Base-by-base conservation (phyloP, 37 sponge, comb jelly and placozoan genomes). In the Dysidea cf. avara region DNA sequence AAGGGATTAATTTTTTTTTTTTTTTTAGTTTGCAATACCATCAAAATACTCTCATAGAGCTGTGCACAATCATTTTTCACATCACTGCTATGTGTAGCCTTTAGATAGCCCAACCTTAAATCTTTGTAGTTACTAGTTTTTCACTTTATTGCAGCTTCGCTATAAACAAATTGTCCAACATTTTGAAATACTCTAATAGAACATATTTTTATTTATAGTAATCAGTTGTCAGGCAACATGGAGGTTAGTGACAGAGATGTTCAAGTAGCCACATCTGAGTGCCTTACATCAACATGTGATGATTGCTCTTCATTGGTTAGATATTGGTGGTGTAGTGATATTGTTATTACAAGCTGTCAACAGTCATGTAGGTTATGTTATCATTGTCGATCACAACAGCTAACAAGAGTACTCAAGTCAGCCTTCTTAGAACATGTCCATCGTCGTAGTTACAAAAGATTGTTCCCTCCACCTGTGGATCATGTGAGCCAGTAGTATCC, bases 351-450 rank as follows among this genome's bases (percentile, higher is more conserved):
- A 14, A 20, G 34, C 32, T n/a, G 25, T 36, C 61, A 33, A 21
- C 64, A 89, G 90, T n/a, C 67, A 7, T 88, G 90, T 35, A 35
- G 52, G 34, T 54, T 89, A 46, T 89, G 90, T 49, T 26, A 54
- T 11, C 34, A 48, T 6, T 89, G 90, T 73, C 55, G 20, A 18
- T 52, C 31, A 4, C 14, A 53, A 32, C 33, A 71, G 28, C 34
- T 55, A 11, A 21, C 84, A 2, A 46, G 68, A 18, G 51, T 50
- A 0, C 64, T 89, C 26, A 84, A 89, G 65, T 48, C 46, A 14
- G 90, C 85, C 0, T 84, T 89, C 51, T 76, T 89, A 32, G 90
- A 89, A 32, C 84, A 83, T 51, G 46, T 79, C 6, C 58, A 61
- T 16, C 53, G 90, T 6, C 40, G 90, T 17, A 79, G 74, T 64